Evolutionary conservation across 37 sponge, comb jelly and placozoan genomes (phyloP), one percentile per base, ranked within the genome.

Genomic region (Axinella damicornis): DNA sequence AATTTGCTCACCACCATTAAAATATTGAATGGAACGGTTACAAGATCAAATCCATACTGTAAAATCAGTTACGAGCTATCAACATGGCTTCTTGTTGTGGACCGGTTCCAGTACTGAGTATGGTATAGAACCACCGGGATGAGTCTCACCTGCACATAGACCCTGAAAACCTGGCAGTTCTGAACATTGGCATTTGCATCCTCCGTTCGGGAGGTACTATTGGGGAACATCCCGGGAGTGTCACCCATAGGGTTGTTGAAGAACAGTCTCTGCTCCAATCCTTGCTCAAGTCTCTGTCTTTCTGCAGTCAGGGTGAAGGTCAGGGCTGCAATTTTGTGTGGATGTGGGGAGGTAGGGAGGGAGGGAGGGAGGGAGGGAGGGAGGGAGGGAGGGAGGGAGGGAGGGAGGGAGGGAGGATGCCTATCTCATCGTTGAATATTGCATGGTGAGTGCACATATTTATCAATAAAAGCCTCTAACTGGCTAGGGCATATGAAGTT

Each of bases 221-320:
- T 61, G 62, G 69, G 36, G n/a, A 35, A 35, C 2, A 38, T 9
- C 46, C 46, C 46, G 9, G 46, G 46, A 9, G 46, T 4, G 46
- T 4, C 9, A 9, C 9, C 9, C 6, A 4, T 46, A 12, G 46
- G 46, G n/a, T n/a, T n/a, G 31, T 55, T n/a, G 32, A 76, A 76
- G 62, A 76, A 76, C 4, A 76, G 18, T 32, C 77, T 2, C 77
- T 76, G 77, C 32, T 76, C 60, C 54, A 74, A 46, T 12, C 54
- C 54, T 9, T 46, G 52, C 1, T 31, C 77, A 2, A 58, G 36
- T 9, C 24, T 76, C 60, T 76, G 30, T 4, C 77, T 55, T 19
- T 76, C 77, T 34, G 36, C 77, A 30, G 19, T 18, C 27, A 76
- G 28, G 17, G 36, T 57, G 46, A 46, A 46, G 9, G 4, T 46